Conservation (phyloP, 2,797 vertebrate genomes). For the Craterocephalus amniculus region DNA sequence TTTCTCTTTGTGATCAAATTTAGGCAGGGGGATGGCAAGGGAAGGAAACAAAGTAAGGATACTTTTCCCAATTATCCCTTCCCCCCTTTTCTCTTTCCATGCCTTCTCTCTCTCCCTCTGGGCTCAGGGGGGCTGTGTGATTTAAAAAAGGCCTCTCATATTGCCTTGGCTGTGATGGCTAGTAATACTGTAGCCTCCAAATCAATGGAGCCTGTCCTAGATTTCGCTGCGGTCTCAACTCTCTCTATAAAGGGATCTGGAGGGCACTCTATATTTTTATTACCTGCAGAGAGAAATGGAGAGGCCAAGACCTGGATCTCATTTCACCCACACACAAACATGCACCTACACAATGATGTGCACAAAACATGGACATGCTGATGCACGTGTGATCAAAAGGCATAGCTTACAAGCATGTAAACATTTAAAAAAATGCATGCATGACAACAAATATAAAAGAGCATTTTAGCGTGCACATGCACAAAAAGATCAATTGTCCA, state of each 20-base stretch:
- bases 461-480: background rate
- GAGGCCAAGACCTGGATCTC: constrained; percentile 79
- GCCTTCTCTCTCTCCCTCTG: constrained; percentile 60
- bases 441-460: constrained; percentile 14
- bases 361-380: background rate
- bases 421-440: constrained; percentile 18
- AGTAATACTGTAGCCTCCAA: constrained; percentile 84
- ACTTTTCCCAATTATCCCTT: constrained; percentile 60
- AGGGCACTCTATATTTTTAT: constrained; percentile 85
- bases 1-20: constrained; percentile 33
- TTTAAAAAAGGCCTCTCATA: constrained; percentile 82
- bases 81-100: constrained; percentile 18
- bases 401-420: constrained; percentile 23
- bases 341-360: constrained; percentile 9
- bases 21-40: constrained; percentile 13
- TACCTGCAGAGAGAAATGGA: constrained; percentile 82
- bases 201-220: constrained; percentile 85
- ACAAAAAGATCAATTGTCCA: constrained; percentile 31
- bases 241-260: constrained; percentile 85
- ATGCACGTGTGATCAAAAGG: constrained; percentile 10
- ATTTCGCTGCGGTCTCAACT: constrained; percentile 79
- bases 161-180: constrained; percentile 80
- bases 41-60: constrained; percentile 64
- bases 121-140: constrained; percentile 71
- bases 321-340: constrained; percentile 69